A percentile compares a stretch with the other conserved stretches of the same genome.
Conservation (phyloP, 2,113 vertebrate species). For the Carlito syrichta region DNA sequence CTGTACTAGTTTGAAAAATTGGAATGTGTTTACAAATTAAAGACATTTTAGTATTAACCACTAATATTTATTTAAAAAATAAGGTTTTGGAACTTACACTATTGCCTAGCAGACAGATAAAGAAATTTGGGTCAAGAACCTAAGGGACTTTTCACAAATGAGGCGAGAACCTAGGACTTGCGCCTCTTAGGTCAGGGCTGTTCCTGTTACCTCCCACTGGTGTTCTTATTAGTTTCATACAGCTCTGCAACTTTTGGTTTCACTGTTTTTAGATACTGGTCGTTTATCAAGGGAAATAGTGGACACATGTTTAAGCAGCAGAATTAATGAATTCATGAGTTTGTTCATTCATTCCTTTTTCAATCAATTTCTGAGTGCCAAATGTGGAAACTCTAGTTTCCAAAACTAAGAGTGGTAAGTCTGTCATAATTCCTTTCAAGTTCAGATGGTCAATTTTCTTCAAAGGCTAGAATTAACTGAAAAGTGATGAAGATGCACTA, state of each 20-base stretch:
- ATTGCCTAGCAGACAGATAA: not conserved
- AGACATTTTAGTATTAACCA: constrained; percentile 28
- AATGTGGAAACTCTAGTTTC: not conserved
- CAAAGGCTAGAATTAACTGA: constrained; percentile 31
- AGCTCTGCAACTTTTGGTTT: not conserved
- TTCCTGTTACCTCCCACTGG: not conserved
- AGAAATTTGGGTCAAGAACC: not conserved
- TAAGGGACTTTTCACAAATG: constrained; percentile 6
- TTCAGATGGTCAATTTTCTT: constrained; percentile 65
- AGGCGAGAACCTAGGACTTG: not conserved
- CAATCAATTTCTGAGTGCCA: not conserved
- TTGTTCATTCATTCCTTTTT: not conserved
- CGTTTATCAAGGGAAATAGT: not conserved
- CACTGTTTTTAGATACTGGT: not conserved
- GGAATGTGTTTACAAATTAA: constrained; percentile 18
- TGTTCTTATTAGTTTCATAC: not conserved
- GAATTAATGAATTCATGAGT: not conserved
- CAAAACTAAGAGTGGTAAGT: not conserved
- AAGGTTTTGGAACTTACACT: not conserved
- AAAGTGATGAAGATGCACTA: not conserved
- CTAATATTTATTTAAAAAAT: constrained; percentile 41
- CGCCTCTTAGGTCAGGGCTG: not conserved
- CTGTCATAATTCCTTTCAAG: constrained; percentile 45
- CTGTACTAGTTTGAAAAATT: not conserved
- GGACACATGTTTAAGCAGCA: not conserved